Evolutionary conservation across 2,797 vertebrate genomes (phyloP), one percentile per base, ranked within the genome.

Genomic region (Oreonectes daqikongensis): DNA sequence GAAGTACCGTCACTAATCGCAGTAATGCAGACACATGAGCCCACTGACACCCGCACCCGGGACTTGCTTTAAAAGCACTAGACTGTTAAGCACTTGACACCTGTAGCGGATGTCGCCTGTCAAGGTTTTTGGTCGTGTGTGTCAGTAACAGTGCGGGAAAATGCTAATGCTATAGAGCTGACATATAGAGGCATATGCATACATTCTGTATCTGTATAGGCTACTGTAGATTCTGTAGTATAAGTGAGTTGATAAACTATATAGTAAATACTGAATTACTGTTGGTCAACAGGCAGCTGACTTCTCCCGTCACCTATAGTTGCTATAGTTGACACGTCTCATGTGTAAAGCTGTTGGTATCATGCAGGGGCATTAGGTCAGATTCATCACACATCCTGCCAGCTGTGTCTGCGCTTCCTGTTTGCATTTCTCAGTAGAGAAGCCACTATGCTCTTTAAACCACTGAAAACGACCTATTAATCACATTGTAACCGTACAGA

Each of bases 341-440:
- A 1, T 28, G 72, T 66, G 72, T 67, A 38, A 75, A 67, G 38
- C 72, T 52, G 50, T 20, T 10, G 50, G 50, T 67, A 32, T 67
- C 50, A 57, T 35, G 8, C 63, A 44, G 38, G 72, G 38, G 61
- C 50, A 67, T 46, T 15, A 75, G 72, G 72, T 59, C 50, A 30
- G 38, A 57, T 38, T 10, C 4, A 32, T 22, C 63, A 57, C n/a
- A 57, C 72, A 66, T 67, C 72, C 72, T 75, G 72, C 48, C 63
- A 57, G 72, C 72, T 67, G 72, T 57, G 72, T 42, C 61, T 11
- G 32, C 15, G 50, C 72, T 75, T 75, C 72, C 35, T 75, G 72
- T 66, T 66, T n/a, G n/a, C n/a, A n/a, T n/a, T n/a, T n/a, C n/a
- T 42, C 61, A 9, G 28, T 30, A 48, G 70, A 48, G 30, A n/a